phyloP scores from a whole-genome alignment of 2,113 vertebrate species.

The Galeopterus variegatus region DNA sequence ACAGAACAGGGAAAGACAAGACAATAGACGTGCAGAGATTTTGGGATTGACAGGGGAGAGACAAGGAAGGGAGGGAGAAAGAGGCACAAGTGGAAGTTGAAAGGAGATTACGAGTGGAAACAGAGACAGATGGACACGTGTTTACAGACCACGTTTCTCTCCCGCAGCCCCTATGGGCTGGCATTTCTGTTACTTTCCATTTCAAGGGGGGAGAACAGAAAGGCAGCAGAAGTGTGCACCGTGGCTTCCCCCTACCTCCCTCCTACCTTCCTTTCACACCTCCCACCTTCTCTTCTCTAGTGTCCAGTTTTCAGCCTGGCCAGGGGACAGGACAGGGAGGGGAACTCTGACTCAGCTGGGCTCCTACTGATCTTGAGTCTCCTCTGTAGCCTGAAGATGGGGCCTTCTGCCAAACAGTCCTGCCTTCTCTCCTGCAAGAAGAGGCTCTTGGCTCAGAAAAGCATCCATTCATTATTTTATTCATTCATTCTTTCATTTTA shows the following conservation, averaged over 20 bases:
- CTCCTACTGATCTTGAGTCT: background rate
- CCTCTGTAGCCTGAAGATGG: background rate
- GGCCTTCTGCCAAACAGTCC: background rate
- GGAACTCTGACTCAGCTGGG: background rate
- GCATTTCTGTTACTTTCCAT: background rate
- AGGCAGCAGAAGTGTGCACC: background rate
- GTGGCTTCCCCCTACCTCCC: background rate
- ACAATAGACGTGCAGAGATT: background rate
- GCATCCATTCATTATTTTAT: background rate
- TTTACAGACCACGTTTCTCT: background rate
- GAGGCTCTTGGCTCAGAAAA: constrained; percentile 39
- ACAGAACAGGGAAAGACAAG: background rate
- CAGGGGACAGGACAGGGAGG: fast-evolving
- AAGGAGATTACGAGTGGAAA: background rate
- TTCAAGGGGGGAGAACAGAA: background rate
- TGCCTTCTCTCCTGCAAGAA: background rate
- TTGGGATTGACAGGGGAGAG: background rate
- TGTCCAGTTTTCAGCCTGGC: fast-evolving
- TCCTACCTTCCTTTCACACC: fast-evolving
- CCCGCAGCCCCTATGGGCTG: background rate
- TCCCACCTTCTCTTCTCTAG: background rate
- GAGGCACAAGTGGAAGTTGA: background rate
- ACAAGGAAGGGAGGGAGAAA: background rate
- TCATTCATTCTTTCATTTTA: constrained; percentile 29
- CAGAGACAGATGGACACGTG: background rate